Evolutionary conservation across 2,797 vertebrate species (phyloP), one percentile per base, ranked within the genome.

Genomic region (Tragopan temminckii): DNA sequence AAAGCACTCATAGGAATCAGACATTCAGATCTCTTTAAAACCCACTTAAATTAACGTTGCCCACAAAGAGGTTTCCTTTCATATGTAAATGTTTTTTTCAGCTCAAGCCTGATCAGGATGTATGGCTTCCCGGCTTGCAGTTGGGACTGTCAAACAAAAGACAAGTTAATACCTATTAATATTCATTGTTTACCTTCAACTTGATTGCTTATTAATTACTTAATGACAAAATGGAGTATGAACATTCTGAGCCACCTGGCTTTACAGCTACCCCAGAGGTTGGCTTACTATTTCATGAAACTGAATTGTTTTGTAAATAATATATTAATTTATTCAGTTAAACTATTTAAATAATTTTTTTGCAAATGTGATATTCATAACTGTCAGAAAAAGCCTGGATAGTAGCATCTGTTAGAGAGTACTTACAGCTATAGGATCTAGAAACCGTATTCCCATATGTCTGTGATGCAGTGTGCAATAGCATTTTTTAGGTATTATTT

Each of bases 281-380:
- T 72, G 59, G 62, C 38, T 87, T 91, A 79, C 68, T n/a, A 55
- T 82, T 88, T 85, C 42, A 58, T 66, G 75, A 40, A 80, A 50
- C 64, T 35, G 71, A 87, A 62, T 82, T 85, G 16, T 52, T 96
- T 89, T 85, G 71, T 87, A 91, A 81, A 82, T 85, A 89, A 81
- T 20, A 0, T 43, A 71, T 81, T 87, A 68, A 45, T 70, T 87
- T 82, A 80, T 80, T 76, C 46, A 81, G 25, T 69, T 64, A 77
- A 89, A 91, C 77, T 58, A 85, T 89, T 94, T 69, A 87, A 79
- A 66, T 81, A 45, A 13, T 48, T 70, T 83, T 83, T 63, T 24
- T 66, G 61, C 46, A 85, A 82, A 61, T 40, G 63, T 3, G 4
- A 5, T 69, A 59, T 40, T 31, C 0, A 0, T 69, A 42, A 42